Base-by-base conservation (phyloP, 2,888 invertebrate species). In the Mesorhabditis belari region DNA sequence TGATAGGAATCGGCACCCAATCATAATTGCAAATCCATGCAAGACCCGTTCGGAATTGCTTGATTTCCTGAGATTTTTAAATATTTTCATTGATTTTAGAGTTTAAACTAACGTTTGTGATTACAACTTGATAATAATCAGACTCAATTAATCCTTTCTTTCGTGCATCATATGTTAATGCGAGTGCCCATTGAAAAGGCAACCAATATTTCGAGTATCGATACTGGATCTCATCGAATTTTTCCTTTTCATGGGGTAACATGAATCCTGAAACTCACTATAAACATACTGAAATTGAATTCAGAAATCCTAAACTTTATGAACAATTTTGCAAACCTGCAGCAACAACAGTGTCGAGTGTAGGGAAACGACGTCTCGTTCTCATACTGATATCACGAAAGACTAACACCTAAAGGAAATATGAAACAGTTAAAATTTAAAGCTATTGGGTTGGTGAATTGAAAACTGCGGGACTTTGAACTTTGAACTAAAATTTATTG, bases 21-120 rank as follows among this genome's bases (percentile, higher is more conserved):
- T 71, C 73, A 55, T 73, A 73, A 49, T 73, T 73, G 56, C 73
- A 73, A 58, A 73, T 71, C 73, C 73, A 73, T 0, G 73, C 73
- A 44, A 73, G 67, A 50, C 73, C 73, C 51, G 73, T 73, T 27
- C 73, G 71, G 64, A 73, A 73, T 58, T 63, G 62, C 29, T 71
- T 71, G 57, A 73, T 73, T 63, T 73, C 73, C 58, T 65, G 54
- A 26, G 55, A 57, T 5, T 25, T n/a, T n/a, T n/a, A n/a, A n/a
- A n/a, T n/a, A n/a, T n/a, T n/a, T n/a, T n/a, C 9, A 44, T 12
- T 12, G 17, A 17, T 44, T 44, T 44, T 9, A 44, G 9, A 44
- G 44, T 44, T 12, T 9, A n/a, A n/a, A 50, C 44, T n/a, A n/a
- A 65, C 65, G 25, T 73, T 66, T 29, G 66, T 65, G 4, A 73